Conservation (phyloP, 1,140 invertebrate species). For the Glomeris maerens region DNA sequence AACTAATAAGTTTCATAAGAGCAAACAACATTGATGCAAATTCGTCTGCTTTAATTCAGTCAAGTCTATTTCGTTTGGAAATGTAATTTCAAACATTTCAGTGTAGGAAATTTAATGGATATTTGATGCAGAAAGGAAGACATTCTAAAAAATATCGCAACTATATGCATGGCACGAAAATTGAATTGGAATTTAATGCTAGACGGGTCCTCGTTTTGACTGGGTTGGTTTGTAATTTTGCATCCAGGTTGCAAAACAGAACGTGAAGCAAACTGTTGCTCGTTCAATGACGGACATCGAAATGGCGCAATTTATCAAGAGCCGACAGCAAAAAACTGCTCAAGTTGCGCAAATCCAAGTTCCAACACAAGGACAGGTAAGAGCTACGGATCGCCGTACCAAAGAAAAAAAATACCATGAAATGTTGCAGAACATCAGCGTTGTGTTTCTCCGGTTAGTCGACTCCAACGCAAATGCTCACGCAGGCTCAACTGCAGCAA, state of each 20-base stretch:
- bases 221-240: conserved; percentile 9
- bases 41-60: too few species aligned
- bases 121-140: too few species aligned
- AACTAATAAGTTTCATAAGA: too few species aligned
- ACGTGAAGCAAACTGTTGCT: conserved; percentile 32
- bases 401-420: neutral
- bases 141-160: too few species aligned
- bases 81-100: too few species aligned
- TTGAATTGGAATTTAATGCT: neutral
- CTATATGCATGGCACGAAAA: too few species aligned
- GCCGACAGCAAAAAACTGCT: conserved; percentile 39
- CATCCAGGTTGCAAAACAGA: conserved; percentile 23
- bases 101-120: too few species aligned
- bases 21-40: too few species aligned
- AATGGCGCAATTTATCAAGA: conserved; percentile 50
- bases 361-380: conserved; percentile 12
- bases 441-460: conserved; percentile 15
- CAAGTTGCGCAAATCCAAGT: conserved; percentile 18
- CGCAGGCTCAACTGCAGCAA: conserved; percentile 38
- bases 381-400: neutral
- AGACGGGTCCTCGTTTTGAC: neutral
- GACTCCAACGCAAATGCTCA: conserved; percentile 39
- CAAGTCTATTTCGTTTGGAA: too few species aligned
- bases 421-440: neutral
- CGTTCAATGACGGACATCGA: conserved; percentile 46